Base-by-base conservation (phyloP, 2,888 invertebrate genomes). In the Hydriomena furcata region DNA sequence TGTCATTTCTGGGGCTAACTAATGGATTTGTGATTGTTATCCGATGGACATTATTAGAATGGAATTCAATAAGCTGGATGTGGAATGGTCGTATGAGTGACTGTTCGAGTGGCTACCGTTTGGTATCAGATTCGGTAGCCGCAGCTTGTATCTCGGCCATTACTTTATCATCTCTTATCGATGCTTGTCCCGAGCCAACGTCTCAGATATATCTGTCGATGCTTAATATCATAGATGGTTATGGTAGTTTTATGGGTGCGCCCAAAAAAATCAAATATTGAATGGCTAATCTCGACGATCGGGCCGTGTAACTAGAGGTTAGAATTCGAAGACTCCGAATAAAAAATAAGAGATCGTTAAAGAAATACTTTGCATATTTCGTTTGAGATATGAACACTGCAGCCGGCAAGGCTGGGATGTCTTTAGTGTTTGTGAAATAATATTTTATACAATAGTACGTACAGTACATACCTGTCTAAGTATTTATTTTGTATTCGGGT, bases 131-230 rank as follows among this genome's bases (percentile, higher is more conserved):
- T 84, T 80, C 88, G 73, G 86, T 85, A 87, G 88, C 85, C 49
- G 64, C 65, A 60, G 57, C 61, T 42, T 58, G 65, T 79, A 82
- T 80, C 77, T 67, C 67, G 71, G 64, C 79, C 84, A 84, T 86
- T 85, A 86, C 80, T 83, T 82, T 84, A 84, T 84, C 84, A 82
- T 82, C 75, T 79, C 80, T 76, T 83, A 85, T 85, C 85, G 76
- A 63, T 62, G 55, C 66, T 58, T 72, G 70, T 70, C 65, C 66
- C 55, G 57, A 58, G 61, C 66, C 50, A 62, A 52, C 67, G 68
- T 66, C 75, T 70, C 76, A 73, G 81, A 84, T 82, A 68, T 76
- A 80, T 80, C 81, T 81, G 81, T 83, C 83, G 81, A 82, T 79
- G 76, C 71, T 79, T 75, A 78, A 77, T 76, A 76, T 82, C 77